Evolutionary conservation across 2,888 invertebrate species (phyloP).

Genomic region (Drosophila robusta): DNA sequence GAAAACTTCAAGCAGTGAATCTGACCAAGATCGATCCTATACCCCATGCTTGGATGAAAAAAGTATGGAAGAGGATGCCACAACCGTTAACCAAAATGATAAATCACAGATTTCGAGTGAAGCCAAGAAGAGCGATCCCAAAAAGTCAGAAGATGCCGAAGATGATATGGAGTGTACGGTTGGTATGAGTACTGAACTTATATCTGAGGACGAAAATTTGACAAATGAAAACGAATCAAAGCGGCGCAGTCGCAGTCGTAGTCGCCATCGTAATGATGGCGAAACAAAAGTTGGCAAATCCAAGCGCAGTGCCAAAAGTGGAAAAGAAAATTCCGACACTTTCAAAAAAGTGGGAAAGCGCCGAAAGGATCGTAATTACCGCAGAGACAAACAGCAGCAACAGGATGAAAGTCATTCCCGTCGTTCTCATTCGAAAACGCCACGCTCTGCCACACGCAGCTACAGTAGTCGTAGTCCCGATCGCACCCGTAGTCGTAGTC

Average conservation of each 20-base stretch:
- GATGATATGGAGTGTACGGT: conserved; percentile 30
- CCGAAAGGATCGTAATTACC: conserved; percentile 91
- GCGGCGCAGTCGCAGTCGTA: conserved; percentile 44
- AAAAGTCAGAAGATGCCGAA: conserved; percentile 9
- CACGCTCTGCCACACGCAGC: conserved; percentile 46
- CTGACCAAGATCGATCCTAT: conserved; percentile 89
- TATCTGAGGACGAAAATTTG: conserved; percentile 89
- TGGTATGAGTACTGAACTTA: conserved; percentile 89
- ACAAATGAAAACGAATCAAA: conserved; percentile 58
- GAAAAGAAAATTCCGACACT: conserved; percentile 85
- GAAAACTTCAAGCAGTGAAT: conserved; percentile 56
- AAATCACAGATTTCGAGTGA: conserved; percentile 6
- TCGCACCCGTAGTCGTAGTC: conserved; percentile 48
- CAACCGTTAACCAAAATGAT: neutral
- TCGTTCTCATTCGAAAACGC: conserved; percentile 36
- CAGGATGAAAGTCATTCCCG: conserved; percentile 37
- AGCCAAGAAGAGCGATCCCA: conserved; percentile 13
- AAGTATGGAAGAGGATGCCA: conserved; percentile 78
- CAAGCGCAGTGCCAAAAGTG: conserved; percentile 58
- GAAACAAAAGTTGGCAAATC: conserved; percentile 47
- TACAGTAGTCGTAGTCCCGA: conserved; percentile 31
- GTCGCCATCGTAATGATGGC: conserved; percentile 40
- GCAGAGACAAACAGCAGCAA: conserved; percentile 87
- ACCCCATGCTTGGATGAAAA: conserved; percentile 91
- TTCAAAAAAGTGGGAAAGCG: conserved; percentile 93